A percentile compares a stretch with the other conserved stretches of the same genome.
phyloP scores from a whole-genome alignment of 2,888 invertebrate genomes.

The Bhutanitis thaidina region DNA sequence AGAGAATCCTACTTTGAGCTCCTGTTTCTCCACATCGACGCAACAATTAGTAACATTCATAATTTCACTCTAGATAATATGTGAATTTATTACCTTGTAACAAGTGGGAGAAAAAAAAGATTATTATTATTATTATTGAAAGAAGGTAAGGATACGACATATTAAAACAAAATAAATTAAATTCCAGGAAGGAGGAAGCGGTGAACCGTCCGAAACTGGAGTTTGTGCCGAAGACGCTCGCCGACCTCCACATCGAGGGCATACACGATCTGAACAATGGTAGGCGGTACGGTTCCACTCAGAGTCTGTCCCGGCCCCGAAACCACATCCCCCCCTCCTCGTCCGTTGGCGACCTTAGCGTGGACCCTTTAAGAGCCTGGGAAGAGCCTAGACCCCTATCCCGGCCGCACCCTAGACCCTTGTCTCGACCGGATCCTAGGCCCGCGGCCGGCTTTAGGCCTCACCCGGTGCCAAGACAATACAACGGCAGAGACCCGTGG shows the following conservation, averaged over 20 bases:
- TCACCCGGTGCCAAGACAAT: conserved; percentile 64
- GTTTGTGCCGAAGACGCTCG: conserved; percentile 94
- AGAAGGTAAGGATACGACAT: too few relatives aligned
- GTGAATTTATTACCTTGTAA: too few relatives aligned
- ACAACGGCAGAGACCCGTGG: conserved; percentile 80
- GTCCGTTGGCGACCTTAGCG: conserved; percentile 63
- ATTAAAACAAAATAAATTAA: background rate
- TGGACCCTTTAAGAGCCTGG: conserved; percentile 66
- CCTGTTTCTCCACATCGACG: too few relatives aligned
- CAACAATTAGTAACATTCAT: too few relatives aligned
- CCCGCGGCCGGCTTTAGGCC: conserved; percentile 47
- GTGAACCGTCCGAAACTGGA: conserved; percentile 93
- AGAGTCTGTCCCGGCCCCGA: conserved; percentile 62
- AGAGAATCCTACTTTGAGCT: too few relatives aligned
- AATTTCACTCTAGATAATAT: too few relatives aligned
- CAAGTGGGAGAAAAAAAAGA: too few relatives aligned
- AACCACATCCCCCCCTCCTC: conserved; percentile 59
- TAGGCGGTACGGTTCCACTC: conserved; percentile 80
- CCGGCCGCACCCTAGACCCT: conserved; percentile 25
- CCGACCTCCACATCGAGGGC: conserved; percentile 91
- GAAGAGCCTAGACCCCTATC: conserved; percentile 42
- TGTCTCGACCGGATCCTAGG: conserved; percentile 23
- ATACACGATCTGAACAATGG: conserved; percentile 84
- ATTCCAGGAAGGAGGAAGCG: conserved; percentile 91
- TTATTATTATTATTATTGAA: too few relatives aligned